A percentile compares a stretch with the other conserved stretches of the same genome.
Evolutionary conservation across 2,113 vertebrate species (phyloP).

Genomic region (Panthera tigris): DNA sequence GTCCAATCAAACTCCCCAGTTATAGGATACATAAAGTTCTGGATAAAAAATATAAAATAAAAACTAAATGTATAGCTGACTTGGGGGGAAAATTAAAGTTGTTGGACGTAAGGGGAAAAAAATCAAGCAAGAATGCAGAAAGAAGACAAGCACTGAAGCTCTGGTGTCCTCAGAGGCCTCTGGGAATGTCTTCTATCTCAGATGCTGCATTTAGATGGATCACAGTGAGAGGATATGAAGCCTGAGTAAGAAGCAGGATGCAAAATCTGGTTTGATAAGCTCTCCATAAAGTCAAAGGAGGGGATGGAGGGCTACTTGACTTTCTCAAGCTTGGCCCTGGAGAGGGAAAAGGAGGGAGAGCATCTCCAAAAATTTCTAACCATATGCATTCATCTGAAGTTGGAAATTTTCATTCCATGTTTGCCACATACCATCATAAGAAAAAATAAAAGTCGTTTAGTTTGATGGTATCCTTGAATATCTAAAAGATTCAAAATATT

Average conservation of each 20-base stretch:
- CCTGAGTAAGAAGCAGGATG: not conserved
- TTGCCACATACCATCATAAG: not conserved
- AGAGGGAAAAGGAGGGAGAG: not conserved
- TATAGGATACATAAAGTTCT: not conserved
- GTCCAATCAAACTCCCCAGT: not conserved
- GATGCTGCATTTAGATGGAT: not conserved
- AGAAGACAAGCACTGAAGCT: not conserved
- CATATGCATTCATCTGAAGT: not conserved
- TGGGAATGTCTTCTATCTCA: not conserved
- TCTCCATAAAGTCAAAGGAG: not conserved
- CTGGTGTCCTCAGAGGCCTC: not conserved
- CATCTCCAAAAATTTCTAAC: not conserved
- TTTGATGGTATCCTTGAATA: not conserved
- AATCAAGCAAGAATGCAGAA: not conserved
- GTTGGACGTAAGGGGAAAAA: not conserved
- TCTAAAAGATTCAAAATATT: not conserved
- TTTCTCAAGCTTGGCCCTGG: not conserved
- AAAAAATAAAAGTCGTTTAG: not conserved
- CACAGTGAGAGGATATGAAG: not conserved
- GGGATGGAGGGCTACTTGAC: not conserved
- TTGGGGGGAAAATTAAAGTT: not conserved
- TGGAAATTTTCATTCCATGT: not conserved
- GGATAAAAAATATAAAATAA: conserved; percentile 2
- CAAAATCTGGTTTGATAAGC: not conserved
- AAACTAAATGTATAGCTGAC: not conserved